phyloP scores from a whole-genome alignment of 2,888 invertebrate genomes.

The Digitonthophagus gazella region DNA sequence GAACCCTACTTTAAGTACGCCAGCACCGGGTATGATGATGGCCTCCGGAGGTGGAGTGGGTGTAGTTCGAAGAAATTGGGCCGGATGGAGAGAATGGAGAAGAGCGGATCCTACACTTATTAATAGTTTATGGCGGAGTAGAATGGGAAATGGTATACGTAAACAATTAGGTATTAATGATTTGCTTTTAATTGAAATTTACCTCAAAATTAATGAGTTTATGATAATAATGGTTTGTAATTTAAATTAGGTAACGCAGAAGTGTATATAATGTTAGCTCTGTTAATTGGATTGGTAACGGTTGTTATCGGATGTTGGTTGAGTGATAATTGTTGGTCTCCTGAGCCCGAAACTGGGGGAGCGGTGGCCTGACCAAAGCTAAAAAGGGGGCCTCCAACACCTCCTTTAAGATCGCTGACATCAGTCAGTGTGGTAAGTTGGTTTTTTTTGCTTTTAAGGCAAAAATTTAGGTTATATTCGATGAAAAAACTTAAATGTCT shows the following conservation, averaged over 20 bases:
- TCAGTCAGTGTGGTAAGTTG: constrained; percentile 40
- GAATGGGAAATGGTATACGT: constrained; percentile 69
- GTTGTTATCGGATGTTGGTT: constrained; percentile 76
- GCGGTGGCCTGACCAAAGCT: constrained; percentile 69
- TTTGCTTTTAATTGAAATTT: too few relatives aligned
- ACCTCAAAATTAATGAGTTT: too few relatives aligned
- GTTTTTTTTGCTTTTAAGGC: too few relatives aligned
- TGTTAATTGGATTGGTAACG: constrained; percentile 70
- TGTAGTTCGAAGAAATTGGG: constrained; percentile 56
- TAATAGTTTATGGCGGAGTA: constrained; percentile 72
- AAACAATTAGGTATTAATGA: constrained; percentile 64
- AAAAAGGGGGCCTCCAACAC: constrained; percentile 57
- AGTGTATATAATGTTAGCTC: constrained; percentile 71
- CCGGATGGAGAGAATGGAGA: constrained; percentile 69
- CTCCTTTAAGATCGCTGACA: constrained; percentile 30
- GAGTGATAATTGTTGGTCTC: constrained; percentile 76
- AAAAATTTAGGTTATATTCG: too few relatives aligned
- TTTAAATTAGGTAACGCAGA: constrained; percentile 66
- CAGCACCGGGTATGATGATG: constrained; percentile 55
- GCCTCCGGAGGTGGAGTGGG: constrained; percentile 55
- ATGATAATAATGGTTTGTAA: neutral
- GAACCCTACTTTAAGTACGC: constrained; percentile 54
- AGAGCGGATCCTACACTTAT: constrained; percentile 70
- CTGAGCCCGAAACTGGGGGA: constrained; percentile 66
- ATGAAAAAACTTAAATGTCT: too few relatives aligned